Conservation (phyloP, 1,140 invertebrate species). For the Drosophila guanche region DNA sequence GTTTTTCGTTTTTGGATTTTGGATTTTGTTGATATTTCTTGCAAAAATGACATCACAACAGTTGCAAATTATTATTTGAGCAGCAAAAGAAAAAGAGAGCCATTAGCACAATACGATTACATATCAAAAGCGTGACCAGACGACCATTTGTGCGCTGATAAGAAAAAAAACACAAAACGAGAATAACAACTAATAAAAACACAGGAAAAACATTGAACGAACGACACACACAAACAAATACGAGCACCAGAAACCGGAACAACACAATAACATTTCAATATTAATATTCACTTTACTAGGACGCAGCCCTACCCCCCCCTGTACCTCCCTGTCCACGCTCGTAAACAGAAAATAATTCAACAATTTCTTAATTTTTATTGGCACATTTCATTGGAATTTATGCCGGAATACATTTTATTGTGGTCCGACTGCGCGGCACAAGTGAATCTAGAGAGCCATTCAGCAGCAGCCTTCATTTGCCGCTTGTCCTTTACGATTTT, state of each 20-base stretch:
- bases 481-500: constrained; percentile 77
- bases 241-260: constrained; percentile 23
- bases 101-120: constrained; percentile 60
- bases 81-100: constrained; percentile 61
- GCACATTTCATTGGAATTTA: constrained; percentile 65
- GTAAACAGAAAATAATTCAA: constrained; percentile 77
- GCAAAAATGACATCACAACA: constrained; percentile 62
- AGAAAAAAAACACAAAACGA: constrained; percentile 37
- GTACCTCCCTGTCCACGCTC: constrained; percentile 10
- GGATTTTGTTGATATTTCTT: constrained; percentile 28
- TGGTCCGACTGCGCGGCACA: constrained; percentile 31
- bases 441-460: constrained; percentile 77
- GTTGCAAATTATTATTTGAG: constrained; percentile 73
- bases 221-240: constrained; percentile 20
- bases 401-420: constrained; percentile 52
- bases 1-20: constrained; percentile 21
- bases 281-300: constrained; percentile 56
- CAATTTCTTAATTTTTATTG: constrained; percentile 81
- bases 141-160: constrained; percentile 57
- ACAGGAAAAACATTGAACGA: constrained; percentile 13
- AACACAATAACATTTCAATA: constrained; percentile 44
- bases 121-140: constrained; percentile 71
- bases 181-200: constrained; percentile 42
- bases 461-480: constrained; percentile 40
- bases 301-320: background rate